These are phyloP conservation scores for Dicrostonyx torquatus DNA, from an alignment of 2,797 vertebrate genomes.

Conservation along the genomic window DNA sequence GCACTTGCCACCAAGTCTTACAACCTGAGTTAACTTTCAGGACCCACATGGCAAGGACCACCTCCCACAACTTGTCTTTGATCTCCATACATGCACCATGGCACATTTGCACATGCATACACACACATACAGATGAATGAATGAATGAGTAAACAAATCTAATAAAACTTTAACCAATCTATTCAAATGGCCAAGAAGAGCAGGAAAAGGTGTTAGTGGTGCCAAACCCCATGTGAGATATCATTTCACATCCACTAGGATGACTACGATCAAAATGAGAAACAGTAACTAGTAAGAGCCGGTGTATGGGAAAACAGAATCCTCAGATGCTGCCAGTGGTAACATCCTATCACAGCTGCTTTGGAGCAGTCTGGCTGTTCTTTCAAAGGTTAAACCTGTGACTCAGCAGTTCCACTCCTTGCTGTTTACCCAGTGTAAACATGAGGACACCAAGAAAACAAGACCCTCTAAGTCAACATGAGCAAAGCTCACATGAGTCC, in stretches of 20 bases:
- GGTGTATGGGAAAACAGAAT: conserved; percentile 1
- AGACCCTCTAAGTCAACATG: background rate
- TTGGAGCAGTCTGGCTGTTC: conserved; percentile 10
- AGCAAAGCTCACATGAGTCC: background rate
- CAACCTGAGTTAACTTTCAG: background rate
- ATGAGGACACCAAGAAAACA: background rate
- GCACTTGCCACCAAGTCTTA: background rate
- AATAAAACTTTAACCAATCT: background rate
- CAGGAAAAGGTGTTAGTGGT: conserved; percentile 47
- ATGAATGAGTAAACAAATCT: background rate
- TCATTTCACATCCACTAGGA: background rate
- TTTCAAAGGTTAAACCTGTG: conserved; percentile 33
- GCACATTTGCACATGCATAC: too few species aligned
- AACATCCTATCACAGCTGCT: conserved; percentile 10
- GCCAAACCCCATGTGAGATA: conserved; percentile 5
- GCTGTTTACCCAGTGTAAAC: conserved; percentile 13
- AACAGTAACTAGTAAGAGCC: background rate
- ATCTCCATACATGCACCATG: background rate
- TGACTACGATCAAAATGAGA: conserved; percentile 54
- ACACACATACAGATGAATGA: background rate
- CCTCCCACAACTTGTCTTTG: background rate
- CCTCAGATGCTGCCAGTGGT: background rate
- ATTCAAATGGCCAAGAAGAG: conserved; percentile 35
- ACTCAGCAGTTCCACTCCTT: conserved; percentile 18
- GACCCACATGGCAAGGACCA: background rate